Conservation (phyloP, 2,797 vertebrate genomes). For the Leptodactylus fallax region DNA sequence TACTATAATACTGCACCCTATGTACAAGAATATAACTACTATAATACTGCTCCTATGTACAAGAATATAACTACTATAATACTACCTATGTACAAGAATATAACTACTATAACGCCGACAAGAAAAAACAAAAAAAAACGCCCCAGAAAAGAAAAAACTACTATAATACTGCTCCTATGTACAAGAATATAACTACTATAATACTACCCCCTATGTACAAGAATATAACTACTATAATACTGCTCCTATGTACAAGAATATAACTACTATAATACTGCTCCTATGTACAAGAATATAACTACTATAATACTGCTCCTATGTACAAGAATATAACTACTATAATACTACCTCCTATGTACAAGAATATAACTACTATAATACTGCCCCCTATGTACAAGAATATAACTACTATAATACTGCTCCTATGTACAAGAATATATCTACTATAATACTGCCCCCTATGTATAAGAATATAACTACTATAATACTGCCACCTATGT, state of each 20-base stretch:
- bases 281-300: neutral
- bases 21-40: constrained; percentile 4
- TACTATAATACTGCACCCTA: neutral
- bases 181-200: no score
- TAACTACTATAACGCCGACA: no score
- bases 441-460: neutral
- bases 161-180: neutral
- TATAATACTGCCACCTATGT: neutral
- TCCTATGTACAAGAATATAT: neutral
- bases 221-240: no score
- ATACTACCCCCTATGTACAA: no score
- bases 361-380: constrained; percentile 4
- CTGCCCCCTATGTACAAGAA: neutral
- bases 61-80: neutral
- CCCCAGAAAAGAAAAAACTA: no score
- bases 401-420: neutral
- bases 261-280: neutral
- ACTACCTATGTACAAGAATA: neutral
- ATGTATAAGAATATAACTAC: constrained; percentile 1
- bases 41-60: constrained; percentile 1
- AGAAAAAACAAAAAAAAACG: no score
- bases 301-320: neutral
- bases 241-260: neutral
- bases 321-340: neutral
- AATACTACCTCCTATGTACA: neutral